Evolutionary conservation across 2,797 vertebrate species (phyloP), one percentile per base, ranked within the genome.

Genomic region (Enteromius argenteus): DNA sequence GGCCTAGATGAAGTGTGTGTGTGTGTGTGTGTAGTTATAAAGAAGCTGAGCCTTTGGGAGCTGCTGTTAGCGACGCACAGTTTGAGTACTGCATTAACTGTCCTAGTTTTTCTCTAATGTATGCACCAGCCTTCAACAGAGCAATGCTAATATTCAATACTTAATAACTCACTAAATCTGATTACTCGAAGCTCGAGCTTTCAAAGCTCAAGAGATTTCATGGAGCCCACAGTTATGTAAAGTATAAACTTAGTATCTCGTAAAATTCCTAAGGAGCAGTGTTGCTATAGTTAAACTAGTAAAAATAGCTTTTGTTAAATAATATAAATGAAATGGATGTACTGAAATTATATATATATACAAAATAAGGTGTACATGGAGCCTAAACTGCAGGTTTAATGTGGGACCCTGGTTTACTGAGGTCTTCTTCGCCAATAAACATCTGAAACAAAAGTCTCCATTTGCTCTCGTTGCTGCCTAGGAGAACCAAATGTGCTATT

Each of bases 1-100:
- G 80, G 32, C 77, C 77, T 85, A 85, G 72, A 85, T 87, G 76
- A 72, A 46, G 21, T 37, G 44, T 76, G 58, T 84, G 72, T 72
- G 73, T 56, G 44, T 76, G 58, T 84, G 73, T 73, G 74, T 58
- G 81, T 51, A 39, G 23, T 84, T 30, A 49, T 56, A 35, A 85
- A 51, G 58, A 67, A 46, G 84, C 66, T 77, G 19, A 44, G 68
- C 84, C 81, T 71, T 56, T 75, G 42, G 77, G 81, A 86, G 56
- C 74, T 83, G 80, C 84, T 77, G 76, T 82, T 77, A 79, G 80
- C 69, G 27, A 67, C 75, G 19, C 60, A 51, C 69, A 44, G 60
- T 75, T 75, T 75, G 60, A 83, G 44, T 51, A 56, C 51, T 85
- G 69, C 66, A 78, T 87, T 85, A 84, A 72, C 56, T 72, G 76